Conservation (phyloP, 64 coral and sea anemone genomes). For the Acropora tenuis region DNA sequence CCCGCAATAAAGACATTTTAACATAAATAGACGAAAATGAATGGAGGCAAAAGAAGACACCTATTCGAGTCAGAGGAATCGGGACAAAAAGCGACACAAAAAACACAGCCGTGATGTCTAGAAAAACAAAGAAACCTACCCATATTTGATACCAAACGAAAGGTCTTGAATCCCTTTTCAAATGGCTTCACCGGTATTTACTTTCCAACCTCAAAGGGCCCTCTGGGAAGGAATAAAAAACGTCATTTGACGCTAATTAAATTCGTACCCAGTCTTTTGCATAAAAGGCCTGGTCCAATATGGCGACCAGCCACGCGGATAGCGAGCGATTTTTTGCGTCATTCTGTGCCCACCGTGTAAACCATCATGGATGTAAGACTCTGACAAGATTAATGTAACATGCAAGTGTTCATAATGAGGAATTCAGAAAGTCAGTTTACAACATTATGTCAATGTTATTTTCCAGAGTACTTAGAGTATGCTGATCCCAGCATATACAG, state of each 20-base stretch:
- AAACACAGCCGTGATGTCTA: slow-evolving; percentile 1
- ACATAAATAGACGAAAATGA: neutral
- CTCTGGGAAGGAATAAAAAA: neutral
- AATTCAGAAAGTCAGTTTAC: no score
- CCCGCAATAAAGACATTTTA: neutral
- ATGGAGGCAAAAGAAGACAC: neutral
- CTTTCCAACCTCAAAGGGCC: neutral
- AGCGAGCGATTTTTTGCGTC: neutral
- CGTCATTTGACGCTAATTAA: neutral
- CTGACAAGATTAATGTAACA: no score
- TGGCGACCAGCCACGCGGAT: neutral
- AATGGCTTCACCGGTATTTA: neutral
- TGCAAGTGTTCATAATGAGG: no score
- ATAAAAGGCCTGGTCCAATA: neutral
- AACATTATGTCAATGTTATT: no score
- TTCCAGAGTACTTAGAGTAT: no score
- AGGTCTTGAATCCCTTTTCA: neutral
- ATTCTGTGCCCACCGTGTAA: neutral
- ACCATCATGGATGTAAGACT: no score
- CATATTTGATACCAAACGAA: neutral
- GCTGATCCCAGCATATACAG: no score
- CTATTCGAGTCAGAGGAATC: neutral
- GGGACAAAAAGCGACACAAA: neutral
- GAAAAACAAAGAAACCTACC: slow-evolving; percentile 2
- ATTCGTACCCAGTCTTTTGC: slow-evolving; percentile 13